Evolutionary conservation across 2,888 invertebrate genomes (phyloP).

Genomic region (Drosophila nigricruria): DNA sequence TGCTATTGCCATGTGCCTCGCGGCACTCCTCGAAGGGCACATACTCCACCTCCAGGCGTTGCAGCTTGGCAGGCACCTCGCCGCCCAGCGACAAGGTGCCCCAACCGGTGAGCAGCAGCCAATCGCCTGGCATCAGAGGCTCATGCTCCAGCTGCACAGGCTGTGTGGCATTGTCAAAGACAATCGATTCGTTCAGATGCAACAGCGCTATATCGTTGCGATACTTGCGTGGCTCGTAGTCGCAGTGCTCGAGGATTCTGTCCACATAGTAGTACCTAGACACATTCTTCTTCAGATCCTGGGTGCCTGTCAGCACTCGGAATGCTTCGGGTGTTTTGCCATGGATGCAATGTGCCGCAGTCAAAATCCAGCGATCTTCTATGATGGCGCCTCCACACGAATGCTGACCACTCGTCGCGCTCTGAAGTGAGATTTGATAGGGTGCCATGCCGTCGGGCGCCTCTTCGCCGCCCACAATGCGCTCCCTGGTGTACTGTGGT

Average conservation of each 20-base stretch:
- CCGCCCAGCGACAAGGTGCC: slow-evolving; percentile 87
- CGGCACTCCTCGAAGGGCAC: slow-evolving; percentile 87
- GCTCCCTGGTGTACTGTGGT: slow-evolving; percentile 67
- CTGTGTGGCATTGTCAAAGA: slow-evolving; percentile 86
- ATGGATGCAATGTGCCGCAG: slow-evolving; percentile 83
- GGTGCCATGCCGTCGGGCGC: slow-evolving; percentile 81
- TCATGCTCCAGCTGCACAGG: slow-evolving; percentile 86
- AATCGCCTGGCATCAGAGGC: slow-evolving; percentile 85
- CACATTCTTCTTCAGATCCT: slow-evolving; percentile 70
- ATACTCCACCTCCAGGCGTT: slow-evolving; percentile 87
- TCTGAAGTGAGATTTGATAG: slow-evolving; percentile 84
- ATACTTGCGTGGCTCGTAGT: slow-evolving; percentile 76
- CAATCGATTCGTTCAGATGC: slow-evolving; percentile 87
- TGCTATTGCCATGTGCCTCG: slow-evolving; percentile 85
- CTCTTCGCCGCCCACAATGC: slow-evolving; percentile 82
- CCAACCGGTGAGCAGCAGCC: slow-evolving; percentile 88
- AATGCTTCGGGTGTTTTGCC: slow-evolving; percentile 60
- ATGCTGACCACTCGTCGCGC: slow-evolving; percentile 65
- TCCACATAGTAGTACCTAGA: slow-evolving; percentile 74
- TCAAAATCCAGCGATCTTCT: slow-evolving; percentile 79
- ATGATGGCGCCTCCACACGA: slow-evolving; percentile 84
- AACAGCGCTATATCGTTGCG: slow-evolving; percentile 90
- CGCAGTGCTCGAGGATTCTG: slow-evolving; percentile 76
- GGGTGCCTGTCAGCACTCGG: slow-evolving; percentile 80
- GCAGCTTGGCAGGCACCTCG: slow-evolving; percentile 86